Evolutionary conservation across 2,888 invertebrate species (phyloP), one percentile per base, ranked within the genome.

Genomic region (Charanyca ferruginea): DNA sequence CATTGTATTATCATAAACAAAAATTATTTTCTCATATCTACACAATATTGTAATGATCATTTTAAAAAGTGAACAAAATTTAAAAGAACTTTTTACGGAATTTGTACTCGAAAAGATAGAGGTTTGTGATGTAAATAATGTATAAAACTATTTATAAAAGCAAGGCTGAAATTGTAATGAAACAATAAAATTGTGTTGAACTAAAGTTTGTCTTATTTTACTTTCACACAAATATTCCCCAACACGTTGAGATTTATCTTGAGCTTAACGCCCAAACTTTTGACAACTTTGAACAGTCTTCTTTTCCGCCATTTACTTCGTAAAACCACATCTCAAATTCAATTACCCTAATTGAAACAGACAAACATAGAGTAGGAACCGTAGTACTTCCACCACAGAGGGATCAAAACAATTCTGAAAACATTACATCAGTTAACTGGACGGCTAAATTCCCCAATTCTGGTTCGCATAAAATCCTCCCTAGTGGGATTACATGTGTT

Each of bases 141-240:
- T 94, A 94, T 89, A 92, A 92, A 89, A 88, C 86, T 92, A 93
- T 92, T 89, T 89, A 91, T 95, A 94, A 94, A 94, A 93, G 94
- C 94, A 95, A 95, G 95, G 95, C 95, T 95, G 95, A 95, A 87
- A 93, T 92, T 94, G 92, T 95, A 94, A 91, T 94, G 91, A 94
- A 92, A 95, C 94, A 95, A 94, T 95, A 94, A 95, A 95, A 94
- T 94, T 94, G 94, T 94, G 95, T 94, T 92, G 91, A 94, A 92
- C 88, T 83, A 84, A 87, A 60, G 2, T 51, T 75, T 77, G 80
- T 80, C 61, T 82, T 77, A 80, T 79, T 75, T 75, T 75, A 74
- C 45, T 60, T 20, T 32, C 32, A n/a, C 48, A 54, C 42, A 47
- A n/a, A 41, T 35, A 35, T 55, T 7, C 16, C 9, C 35, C 4